phyloP scores from a whole-genome alignment of 1,140 invertebrate genomes.

The Panagrolaimus sp. region DNA sequence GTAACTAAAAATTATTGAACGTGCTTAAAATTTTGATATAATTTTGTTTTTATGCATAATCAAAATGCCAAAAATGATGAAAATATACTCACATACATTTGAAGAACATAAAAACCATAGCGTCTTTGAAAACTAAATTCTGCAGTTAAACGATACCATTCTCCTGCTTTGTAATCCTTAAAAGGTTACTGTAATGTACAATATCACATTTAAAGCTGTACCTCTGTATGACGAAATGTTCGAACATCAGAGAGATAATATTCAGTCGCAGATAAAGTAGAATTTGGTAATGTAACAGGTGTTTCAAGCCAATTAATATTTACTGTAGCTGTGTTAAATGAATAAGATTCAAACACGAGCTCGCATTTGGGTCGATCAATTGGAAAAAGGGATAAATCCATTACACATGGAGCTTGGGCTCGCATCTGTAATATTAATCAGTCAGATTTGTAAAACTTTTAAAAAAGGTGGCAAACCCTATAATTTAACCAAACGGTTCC shows the following conservation, averaged over 20 bases:
- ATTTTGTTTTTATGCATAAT: no score
- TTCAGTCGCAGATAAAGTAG: constrained; percentile 49
- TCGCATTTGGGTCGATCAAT: constrained; percentile 50
- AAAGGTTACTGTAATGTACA: constrained; percentile 12
- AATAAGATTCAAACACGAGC: constrained; percentile 55
- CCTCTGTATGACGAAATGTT: constrained; percentile 51
- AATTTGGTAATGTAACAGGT: constrained; percentile 47
- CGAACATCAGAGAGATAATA: constrained; percentile 36
- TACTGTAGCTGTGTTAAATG: constrained; percentile 58
- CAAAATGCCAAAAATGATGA: no score
- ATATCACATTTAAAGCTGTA: constrained; percentile 3
- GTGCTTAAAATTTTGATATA: no score
- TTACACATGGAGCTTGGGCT: constrained; percentile 56
- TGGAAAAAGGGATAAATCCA: constrained; percentile 51
- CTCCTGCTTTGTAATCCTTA: constrained; percentile 56
- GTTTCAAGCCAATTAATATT: constrained; percentile 52
- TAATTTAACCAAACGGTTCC: constrained; percentile 59
- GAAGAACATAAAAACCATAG: constrained; percentile 57
- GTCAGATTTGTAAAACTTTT: no score
- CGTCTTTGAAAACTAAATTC: constrained; percentile 51
- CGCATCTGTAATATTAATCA: constrained; percentile 3
- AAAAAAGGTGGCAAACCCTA: constrained; percentile 32
- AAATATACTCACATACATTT: constrained; percentile 21
- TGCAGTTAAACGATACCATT: constrained; percentile 57
- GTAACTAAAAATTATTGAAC: constrained; percentile 23